Evolutionary conservation across 2,113 vertebrate species (phyloP).

Genomic region (Zosterops pallidus): DNA sequence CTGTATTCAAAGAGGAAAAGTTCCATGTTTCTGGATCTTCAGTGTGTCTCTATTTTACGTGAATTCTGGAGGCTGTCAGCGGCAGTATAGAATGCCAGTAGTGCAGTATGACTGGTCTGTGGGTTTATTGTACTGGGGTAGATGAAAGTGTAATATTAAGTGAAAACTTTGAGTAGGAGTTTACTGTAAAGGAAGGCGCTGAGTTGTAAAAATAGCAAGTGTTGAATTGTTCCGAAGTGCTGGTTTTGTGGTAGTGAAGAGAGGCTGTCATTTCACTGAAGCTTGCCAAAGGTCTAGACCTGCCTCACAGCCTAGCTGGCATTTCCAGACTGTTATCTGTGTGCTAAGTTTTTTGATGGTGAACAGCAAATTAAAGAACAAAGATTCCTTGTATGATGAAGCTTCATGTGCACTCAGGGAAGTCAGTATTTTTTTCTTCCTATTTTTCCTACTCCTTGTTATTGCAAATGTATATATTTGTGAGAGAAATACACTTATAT

Average conservation of each 20-base stretch:
- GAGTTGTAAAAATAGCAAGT: background rate
- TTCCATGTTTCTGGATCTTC: background rate
- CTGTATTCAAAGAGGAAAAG: background rate
- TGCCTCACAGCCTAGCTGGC: background rate
- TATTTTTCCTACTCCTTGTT: background rate
- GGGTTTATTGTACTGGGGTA: background rate
- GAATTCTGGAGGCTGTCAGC: background rate
- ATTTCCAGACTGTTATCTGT: background rate
- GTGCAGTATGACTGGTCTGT: background rate
- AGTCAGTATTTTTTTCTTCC: background rate
- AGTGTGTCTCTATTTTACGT: background rate
- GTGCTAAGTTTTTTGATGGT: background rate
- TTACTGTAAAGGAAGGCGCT: background rate
- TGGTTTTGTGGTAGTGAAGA: background rate
- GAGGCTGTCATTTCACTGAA: background rate
- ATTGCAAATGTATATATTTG: background rate
- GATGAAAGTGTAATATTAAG: background rate
- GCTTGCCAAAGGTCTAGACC: background rate
- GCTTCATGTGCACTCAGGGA: background rate
- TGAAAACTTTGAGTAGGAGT: constrained; percentile 15
- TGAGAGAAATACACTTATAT: background rate
- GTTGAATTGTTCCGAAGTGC: background rate
- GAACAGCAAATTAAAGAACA: background rate
- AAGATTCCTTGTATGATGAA: background rate
- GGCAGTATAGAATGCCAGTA: background rate